Percentiles rank a stretch among this genome's conserved stretches.
phyloP scores from a whole-genome alignment of 1,140 invertebrate species.

The Cryptotermes secundus region DNA sequence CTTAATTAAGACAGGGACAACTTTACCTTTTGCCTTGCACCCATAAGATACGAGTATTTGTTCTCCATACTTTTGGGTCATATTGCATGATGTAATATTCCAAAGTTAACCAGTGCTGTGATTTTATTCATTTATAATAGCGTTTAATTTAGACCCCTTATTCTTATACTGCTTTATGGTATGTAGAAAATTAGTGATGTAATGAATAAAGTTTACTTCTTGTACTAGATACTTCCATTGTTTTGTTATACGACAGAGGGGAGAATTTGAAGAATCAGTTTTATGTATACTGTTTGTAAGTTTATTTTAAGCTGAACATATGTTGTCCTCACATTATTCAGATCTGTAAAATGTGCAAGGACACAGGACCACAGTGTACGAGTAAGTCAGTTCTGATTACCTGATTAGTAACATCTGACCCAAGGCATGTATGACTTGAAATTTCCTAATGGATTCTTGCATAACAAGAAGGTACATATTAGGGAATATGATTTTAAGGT shows the following conservation, averaged over 20 bases:
- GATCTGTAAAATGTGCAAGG: not conserved
- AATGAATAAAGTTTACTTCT: not conserved
- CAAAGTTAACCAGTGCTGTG: not conserved
- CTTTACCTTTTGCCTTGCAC: too few relatives aligned
- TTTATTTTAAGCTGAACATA: not conserved
- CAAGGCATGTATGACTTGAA: not conserved
- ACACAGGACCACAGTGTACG: not conserved
- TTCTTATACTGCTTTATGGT: slow-evolving; percentile 1
- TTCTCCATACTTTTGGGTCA: too few relatives aligned
- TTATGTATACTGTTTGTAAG: not conserved
- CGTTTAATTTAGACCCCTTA: not conserved
- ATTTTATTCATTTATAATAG: slow-evolving; percentile 4
- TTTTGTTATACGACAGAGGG: not conserved
- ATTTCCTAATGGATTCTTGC: not conserved
- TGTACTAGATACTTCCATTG: not conserved
- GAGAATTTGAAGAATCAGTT: not conserved
- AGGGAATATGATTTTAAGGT: not conserved
- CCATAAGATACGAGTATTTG: too few relatives aligned
- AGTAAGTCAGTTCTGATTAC: not conserved
- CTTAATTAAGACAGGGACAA: too few relatives aligned
- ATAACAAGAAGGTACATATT: not conserved
- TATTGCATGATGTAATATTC: too few relatives aligned
- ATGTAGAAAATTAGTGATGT: slow-evolving; percentile 14
- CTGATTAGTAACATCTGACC: not conserved
- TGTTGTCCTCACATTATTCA: too few relatives aligned